Conservation (phyloP, 2,888 invertebrate genomes). For the Myathropa florea region DNA sequence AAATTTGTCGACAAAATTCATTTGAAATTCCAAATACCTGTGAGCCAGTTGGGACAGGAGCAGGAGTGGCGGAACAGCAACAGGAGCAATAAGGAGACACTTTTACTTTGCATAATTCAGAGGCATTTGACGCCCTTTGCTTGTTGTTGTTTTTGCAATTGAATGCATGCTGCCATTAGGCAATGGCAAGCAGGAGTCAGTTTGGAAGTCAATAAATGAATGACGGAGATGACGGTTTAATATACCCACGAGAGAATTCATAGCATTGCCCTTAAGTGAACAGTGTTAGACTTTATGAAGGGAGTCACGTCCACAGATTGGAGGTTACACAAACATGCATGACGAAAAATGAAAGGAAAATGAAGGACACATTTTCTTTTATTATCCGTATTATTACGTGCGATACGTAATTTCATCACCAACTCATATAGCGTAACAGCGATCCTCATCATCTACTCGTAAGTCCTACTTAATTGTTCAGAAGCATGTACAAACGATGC, state of each 20-base stretch:
- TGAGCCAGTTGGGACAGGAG: constrained; percentile 38
- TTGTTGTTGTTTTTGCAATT: constrained; percentile 49
- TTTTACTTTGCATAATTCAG: constrained; percentile 65
- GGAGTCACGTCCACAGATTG: not conserved
- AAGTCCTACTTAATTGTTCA: too few relatives aligned
- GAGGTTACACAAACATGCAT: not conserved
- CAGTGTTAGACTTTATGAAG: not conserved
- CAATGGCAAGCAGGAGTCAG: constrained; percentile 10
- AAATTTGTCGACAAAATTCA: constrained; percentile 67
- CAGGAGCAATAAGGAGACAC: constrained; percentile 59
- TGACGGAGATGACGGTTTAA: not conserved
- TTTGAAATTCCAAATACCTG: constrained; percentile 69
- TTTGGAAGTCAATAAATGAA: constrained; percentile 59
- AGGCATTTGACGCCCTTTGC: constrained; percentile 65
- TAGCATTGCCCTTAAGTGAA: not conserved
- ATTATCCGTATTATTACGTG: too few relatives aligned
- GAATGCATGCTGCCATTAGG: constrained; percentile 37
- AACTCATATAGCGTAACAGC: too few relatives aligned
- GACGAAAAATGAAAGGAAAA: not conserved
- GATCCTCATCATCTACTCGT: too few relatives aligned
- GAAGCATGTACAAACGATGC: too few relatives aligned
- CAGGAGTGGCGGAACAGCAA: constrained; percentile 10
- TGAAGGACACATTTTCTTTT: too few relatives aligned
- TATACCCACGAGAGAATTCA: not conserved
- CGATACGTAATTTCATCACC: too few relatives aligned